Base-by-base conservation (phyloP, 2,113 vertebrate species). In the Nibea albiflora region DNA sequence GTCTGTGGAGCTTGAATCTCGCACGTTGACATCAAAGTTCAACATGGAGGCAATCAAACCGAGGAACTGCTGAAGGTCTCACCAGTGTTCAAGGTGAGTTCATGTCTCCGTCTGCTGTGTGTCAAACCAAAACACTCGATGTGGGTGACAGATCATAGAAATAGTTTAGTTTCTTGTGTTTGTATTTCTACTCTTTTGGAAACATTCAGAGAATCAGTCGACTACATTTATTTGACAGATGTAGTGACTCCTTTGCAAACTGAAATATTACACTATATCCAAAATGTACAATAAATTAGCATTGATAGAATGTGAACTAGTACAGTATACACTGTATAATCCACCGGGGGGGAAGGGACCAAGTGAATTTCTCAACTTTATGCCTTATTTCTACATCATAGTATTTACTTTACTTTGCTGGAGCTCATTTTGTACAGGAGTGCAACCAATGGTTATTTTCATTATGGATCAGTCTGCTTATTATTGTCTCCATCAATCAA, bases 1-100 rank as follows among this genome's bases (percentile, higher is more conserved):
- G 61, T 78, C 39, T 77, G 58, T n/a, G 0, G 31, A 63, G 73
- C 1, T 57, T 44, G 50, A 74, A 57, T 53, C 57, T 52, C 46
- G 57, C 72, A 85, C 39, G 58, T 39, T 78, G n/a, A 58, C 22
- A 47, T 76, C 17, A 73, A 53, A 83, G 19, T 50, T 79, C 52
- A 70, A 12, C 2, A 9, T 10, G 61, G 53, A 78, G 68, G 58
- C 73, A 12, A 4, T 20, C 60, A 63, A 53, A 68, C 49, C 62
- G 58, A 56, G 8, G 17, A 47, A 62, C 39, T 12, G 47, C 49
- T 52, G 72, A 62, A 76, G 42, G 66, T 52, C 46, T 20, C 3
- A 2, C 16, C 7, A 20, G 3, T 50, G 63, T 58, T 84, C 39
- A 74, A 62, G 79, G 39, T 65, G 28, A 62, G 44, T 65, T 73